A percentile compares a stretch with the other conserved stretches of the same genome.
These are phyloP conservation scores for Protodeltote pygarga DNA, from an alignment of 2,888 invertebrate species.

Conservation along the genomic window DNA sequence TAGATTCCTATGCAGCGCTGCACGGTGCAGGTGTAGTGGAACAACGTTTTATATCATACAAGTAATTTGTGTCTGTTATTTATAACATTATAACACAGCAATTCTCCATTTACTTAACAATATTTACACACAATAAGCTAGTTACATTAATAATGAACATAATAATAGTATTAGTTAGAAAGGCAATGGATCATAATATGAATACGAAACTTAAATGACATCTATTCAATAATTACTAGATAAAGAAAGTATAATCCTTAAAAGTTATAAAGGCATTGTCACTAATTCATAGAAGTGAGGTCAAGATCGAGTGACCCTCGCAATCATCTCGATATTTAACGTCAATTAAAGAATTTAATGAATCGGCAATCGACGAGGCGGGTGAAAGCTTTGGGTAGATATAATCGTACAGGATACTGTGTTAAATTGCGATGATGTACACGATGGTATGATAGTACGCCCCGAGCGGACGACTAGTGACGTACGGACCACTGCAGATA, in stretches of 20 bases:
- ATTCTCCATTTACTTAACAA: constrained; percentile 5
- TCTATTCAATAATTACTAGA: constrained; percentile 29
- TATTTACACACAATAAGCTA: constrained; percentile 6
- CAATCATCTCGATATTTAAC: constrained; percentile 70
- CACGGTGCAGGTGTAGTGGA: constrained; percentile 42
- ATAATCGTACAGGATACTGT: constrained; percentile 68
- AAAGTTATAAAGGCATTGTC: constrained; percentile 58
- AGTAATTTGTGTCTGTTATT: constrained; percentile 35
- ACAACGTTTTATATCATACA: constrained; percentile 27
- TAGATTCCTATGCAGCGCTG: constrained; percentile 40
- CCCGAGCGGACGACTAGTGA: constrained; percentile 50
- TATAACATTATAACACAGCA: constrained; percentile 13
- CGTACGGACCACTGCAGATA: constrained; percentile 52
- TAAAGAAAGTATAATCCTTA: constrained; percentile 48
- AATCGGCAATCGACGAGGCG: constrained; percentile 67
- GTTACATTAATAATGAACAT: constrained; percentile 15
- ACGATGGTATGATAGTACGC: constrained; percentile 44
- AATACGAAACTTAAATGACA: constrained; percentile 19
- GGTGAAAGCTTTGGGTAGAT: constrained; percentile 80
- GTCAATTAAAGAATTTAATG: constrained; percentile 80
- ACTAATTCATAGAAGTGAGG: constrained; percentile 72
- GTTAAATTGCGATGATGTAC: constrained; percentile 58
- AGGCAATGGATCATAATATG: constrained; percentile 16
- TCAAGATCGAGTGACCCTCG: constrained; percentile 72
- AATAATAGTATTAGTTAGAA: constrained; percentile 12